phyloP scores from a whole-genome alignment of 2,113 vertebrate genomes.

The Cyanoderma ruficeps region DNA sequence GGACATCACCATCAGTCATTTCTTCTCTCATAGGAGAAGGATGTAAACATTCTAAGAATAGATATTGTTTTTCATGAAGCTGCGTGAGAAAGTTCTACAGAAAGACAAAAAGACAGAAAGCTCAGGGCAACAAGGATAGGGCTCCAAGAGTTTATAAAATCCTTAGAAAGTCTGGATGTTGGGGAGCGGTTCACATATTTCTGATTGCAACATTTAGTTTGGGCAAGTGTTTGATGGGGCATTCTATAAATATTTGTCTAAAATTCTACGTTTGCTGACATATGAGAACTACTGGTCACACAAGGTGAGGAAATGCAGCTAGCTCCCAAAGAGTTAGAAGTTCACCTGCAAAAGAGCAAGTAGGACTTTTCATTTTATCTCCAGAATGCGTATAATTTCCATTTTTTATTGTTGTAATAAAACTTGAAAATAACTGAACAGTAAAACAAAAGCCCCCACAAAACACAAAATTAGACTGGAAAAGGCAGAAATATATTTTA shows the following conservation, averaged over 20 bases:
- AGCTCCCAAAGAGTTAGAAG: not conserved
- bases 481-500: not conserved
- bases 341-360: not conserved
- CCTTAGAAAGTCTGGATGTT: not conserved
- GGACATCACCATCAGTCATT: too few species aligned
- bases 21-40: too few species aligned
- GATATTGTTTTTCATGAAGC: too few species aligned
- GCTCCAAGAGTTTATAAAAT: not conserved
- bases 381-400: not conserved
- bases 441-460: accelerated
- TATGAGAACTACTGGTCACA: not conserved
- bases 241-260: not conserved
- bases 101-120: too few species aligned
- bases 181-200: not conserved
- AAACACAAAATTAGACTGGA: not conserved
- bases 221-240: not conserved
- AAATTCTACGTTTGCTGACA: not conserved
- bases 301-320: not conserved
- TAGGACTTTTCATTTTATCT: not conserved
- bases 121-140: too few species aligned
- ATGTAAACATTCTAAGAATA: too few species aligned
- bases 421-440: not conserved
- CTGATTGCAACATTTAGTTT: not conserved
- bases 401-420: not conserved
- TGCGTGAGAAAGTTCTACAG: too few species aligned